Percentiles rank a stretch among this genome's conserved stretches.
Evolutionary conservation across 2,888 invertebrate species (phyloP).

Genomic region (Folsomia candida): DNA sequence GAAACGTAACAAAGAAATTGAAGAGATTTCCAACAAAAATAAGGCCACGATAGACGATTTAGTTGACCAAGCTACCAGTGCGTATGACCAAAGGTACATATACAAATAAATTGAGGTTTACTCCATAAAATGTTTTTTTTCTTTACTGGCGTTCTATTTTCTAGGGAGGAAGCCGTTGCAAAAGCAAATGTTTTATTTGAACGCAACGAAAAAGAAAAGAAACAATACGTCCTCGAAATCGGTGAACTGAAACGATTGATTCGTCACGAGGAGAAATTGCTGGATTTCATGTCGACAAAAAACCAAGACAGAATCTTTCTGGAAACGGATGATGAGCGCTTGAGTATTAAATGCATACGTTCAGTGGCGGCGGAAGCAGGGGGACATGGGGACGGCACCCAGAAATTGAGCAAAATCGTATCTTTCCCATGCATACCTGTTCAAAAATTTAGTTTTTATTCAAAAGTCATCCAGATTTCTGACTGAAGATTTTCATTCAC

Average conservation of each 20-base stretch:
- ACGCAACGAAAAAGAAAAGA: conserved; percentile 46
- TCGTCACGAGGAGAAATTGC: conserved; percentile 47
- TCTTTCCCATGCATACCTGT: no score
- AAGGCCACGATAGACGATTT: conserved; percentile 44
- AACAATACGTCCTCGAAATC: conserved; percentile 46
- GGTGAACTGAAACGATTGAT: conserved; percentile 47
- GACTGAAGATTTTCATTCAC: no score
- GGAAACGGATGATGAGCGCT: conserved; percentile 48
- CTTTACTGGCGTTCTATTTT: no score
- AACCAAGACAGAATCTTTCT: conserved; percentile 45
- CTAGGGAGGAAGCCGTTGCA: conserved; percentile 47
- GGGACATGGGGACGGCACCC: not conserved
- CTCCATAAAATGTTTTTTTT: not conserved
- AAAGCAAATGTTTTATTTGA: conserved; percentile 46
- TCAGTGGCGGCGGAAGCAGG: not conserved
- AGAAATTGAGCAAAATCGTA: not conserved
- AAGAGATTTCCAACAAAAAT: conserved; percentile 32
- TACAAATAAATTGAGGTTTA: not conserved
- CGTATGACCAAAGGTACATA: conserved; percentile 48
- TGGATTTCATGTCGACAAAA: conserved; percentile 48
- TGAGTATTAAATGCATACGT: conserved; percentile 28
- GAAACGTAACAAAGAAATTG: conserved; percentile 36
- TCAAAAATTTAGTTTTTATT: no score
- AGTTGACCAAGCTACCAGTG: conserved; percentile 46
- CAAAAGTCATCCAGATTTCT: no score